phyloP scores from a whole-genome alignment of 92 coral and sea anemone species.

The Meandrina meandrites region DNA sequence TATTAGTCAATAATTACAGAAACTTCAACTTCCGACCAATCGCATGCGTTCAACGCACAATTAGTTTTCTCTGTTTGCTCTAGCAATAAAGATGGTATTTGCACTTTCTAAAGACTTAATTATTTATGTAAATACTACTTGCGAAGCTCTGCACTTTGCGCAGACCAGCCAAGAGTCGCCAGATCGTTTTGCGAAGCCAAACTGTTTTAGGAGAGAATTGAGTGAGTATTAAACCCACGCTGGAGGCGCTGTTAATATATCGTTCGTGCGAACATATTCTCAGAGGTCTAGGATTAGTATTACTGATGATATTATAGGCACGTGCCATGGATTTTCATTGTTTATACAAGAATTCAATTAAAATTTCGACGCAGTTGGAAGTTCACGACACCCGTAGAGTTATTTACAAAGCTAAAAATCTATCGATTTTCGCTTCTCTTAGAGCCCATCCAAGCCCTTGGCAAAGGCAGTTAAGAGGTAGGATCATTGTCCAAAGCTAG shows the following conservation, averaged over 20 bases:
- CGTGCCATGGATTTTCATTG: constrained; percentile 73
- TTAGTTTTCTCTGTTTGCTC: constrained; percentile 67
- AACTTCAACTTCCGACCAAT: constrained; percentile 57
- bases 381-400: constrained; percentile 43
- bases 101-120: constrained; percentile 66
- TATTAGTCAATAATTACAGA: constrained; percentile 36
- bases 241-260: not conserved
- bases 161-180: not conserved
- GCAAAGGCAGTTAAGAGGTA: not conserved
- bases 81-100: constrained; percentile 71
- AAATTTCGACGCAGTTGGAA: constrained; percentile 47
- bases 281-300: not conserved
- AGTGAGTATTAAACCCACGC: not conserved
- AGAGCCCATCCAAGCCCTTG: not conserved
- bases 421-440: not conserved
- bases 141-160: constrained; percentile 50
- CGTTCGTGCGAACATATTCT: not conserved
- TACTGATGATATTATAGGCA: constrained; percentile 45
- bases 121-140: constrained; percentile 89
- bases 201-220: not conserved
- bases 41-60: constrained; percentile 35
- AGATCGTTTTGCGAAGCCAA: not conserved
- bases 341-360: constrained; percentile 82
- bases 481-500: not conserved
- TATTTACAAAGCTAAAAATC: constrained; percentile 2